A percentile compares a stretch with the other conserved stretches of the same genome.
phyloP scores from a whole-genome alignment of 1,140 invertebrate genomes.

The Cotesia glomerata region DNA sequence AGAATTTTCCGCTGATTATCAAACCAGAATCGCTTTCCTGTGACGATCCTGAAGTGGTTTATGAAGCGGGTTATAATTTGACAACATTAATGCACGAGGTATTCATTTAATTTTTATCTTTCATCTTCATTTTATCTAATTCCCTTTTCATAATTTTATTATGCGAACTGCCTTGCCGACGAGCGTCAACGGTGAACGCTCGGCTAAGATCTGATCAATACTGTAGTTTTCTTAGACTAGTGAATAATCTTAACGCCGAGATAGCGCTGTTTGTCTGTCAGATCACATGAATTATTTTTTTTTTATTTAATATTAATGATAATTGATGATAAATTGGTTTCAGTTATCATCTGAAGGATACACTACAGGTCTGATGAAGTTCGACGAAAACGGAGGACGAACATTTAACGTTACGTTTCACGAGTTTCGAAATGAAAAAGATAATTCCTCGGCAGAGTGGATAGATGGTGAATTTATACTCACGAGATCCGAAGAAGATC shows the following conservation, averaged over 20 bases:
- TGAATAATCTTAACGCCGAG: not conserved
- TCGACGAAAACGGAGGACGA: slow-evolving; percentile 28
- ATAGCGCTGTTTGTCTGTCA: not conserved
- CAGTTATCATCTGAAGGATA: slow-evolving; percentile 24
- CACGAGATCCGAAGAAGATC: slow-evolving; percentile 18
- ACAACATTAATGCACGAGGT: slow-evolving; percentile 26
- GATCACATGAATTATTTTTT: no score
- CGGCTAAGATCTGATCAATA: not conserved
- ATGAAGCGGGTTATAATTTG: slow-evolving; percentile 26
- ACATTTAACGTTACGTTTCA: slow-evolving; percentile 23
- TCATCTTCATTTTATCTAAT: not conserved
- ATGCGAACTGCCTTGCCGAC: slow-evolving; percentile 18
- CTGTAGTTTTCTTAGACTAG: not conserved
- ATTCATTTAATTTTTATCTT: not conserved
- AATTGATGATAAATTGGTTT: not conserved
- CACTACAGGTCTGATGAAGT: slow-evolving; percentile 27
- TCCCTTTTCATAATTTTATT: not conserved
- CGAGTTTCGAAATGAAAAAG: slow-evolving; percentile 6
- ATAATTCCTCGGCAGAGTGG: slow-evolving; percentile 27
- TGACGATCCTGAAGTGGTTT: slow-evolving; percentile 13
- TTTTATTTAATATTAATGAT: no score
- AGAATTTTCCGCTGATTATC: slow-evolving; percentile 10
- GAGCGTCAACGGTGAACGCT: not conserved
- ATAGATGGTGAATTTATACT: slow-evolving; percentile 19
- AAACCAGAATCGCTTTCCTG: slow-evolving; percentile 19